phyloP scores from a whole-genome alignment of 2,888 invertebrate species.

The Apodemia zela region DNA sequence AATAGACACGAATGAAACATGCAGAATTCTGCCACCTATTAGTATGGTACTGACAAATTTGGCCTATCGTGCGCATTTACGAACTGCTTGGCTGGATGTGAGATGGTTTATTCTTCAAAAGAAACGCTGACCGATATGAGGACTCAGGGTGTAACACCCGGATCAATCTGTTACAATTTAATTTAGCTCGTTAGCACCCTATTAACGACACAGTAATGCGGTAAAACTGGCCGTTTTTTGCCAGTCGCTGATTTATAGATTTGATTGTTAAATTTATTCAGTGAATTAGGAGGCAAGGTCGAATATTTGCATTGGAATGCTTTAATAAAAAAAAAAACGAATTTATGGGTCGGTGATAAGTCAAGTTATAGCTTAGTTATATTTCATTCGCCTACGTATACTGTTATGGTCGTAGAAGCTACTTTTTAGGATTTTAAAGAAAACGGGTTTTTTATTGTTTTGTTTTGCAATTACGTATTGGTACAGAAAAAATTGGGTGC shows the following conservation, averaged over 20 bases:
- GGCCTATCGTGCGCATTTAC: too few relatives aligned
- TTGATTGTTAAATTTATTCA: slow-evolving; percentile 22
- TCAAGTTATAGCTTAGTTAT: neutral
- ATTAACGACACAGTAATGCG: neutral
- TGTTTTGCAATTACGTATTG: too few relatives aligned
- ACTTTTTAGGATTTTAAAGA: too few relatives aligned
- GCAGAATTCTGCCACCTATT: too few relatives aligned
- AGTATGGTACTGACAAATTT: too few relatives aligned
- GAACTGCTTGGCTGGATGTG: too few relatives aligned
- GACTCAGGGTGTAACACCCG: neutral
- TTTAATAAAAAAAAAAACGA: neutral
- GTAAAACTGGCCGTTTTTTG: slow-evolving; percentile 4
- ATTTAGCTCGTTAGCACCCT: slow-evolving; percentile 1
- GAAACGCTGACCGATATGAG: too few relatives aligned
- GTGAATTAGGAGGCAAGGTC: slow-evolving; percentile 32
- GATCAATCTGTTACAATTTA: neutral
- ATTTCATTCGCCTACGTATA: slow-evolving; percentile 1
- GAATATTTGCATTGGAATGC: slow-evolving; percentile 23
- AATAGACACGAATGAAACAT: too few relatives aligned
- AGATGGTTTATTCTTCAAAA: too few relatives aligned
- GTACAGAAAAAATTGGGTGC: too few relatives aligned
- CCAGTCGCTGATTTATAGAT: slow-evolving; percentile 30
- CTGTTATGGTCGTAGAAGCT: neutral
- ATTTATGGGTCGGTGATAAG: slow-evolving; percentile 3
- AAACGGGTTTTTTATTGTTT: too few relatives aligned